Base-by-base conservation (phyloP, 2,888 invertebrate genomes). In the Tanypteryx hageni region DNA sequence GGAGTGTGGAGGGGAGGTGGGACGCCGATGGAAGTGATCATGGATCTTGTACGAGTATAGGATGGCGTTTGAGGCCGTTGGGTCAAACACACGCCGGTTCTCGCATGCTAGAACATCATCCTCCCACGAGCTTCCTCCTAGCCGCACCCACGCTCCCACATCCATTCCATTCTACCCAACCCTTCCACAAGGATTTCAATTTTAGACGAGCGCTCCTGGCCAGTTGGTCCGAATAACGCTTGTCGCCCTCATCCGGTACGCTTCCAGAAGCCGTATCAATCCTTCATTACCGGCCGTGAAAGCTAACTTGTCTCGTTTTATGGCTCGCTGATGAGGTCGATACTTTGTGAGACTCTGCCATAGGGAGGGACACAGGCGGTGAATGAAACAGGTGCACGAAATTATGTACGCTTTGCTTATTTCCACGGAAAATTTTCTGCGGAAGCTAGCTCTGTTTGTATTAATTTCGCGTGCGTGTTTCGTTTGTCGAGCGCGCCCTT, bases 191-290 rank as follows among this genome's bases (percentile, higher is more conserved):
- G 13, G 86, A 59, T 86, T 86, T 86, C 86, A 86, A 86, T 86
- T 86, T 86, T 86, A 86, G 86, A 86, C 86, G 86, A 86, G 61
- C 61, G 27, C 27, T 86, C 59, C 86, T 27, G 61, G 83, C 57
- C 56, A 44, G 31, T 82, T 18, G 16, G 11, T 16, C n/a, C 83
- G 8, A 7, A 44, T 10, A 5, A 44, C 83, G 14, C 64, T n/a
- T 82, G 27, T 7, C 85, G 57, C 85, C 83, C 22, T 3, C 58
- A 27, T 22, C 86, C 16, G 22, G 14, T 82, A 27, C 27, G 82
- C 4, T 14, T 31, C 86, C 27, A 31, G 14, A 64, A 7, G 14
- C 16, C 14, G 14, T 64, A 18, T 5, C 14, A 14, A 2, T 44
- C 1, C 44, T 5, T 44, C 44, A 44, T 44, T 44, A 44, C 44